Base-by-base conservation (phyloP, 2,888 invertebrate species). In the Tortrix viridana region DNA sequence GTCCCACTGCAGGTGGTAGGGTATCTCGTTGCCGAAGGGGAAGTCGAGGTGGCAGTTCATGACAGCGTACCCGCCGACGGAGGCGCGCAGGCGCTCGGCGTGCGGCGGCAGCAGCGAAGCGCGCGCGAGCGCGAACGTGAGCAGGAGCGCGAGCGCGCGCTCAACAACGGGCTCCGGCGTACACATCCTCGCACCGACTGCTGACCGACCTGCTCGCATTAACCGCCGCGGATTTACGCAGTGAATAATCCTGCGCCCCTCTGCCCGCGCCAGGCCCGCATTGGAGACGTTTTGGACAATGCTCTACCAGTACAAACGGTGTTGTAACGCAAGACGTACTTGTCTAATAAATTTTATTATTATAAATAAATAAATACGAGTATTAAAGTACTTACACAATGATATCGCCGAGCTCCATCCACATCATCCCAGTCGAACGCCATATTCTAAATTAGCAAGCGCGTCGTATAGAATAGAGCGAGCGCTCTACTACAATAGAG, bases 1-100 rank as follows among this genome's bases (percentile, higher is more conserved):
- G 79, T 95, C 96, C 98, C 98, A 98, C 81, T 96, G 95, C 62
- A 98, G 93, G 76, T 96, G 95, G 85, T 97, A 97, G 7, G 97
- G 96, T 74, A 97, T 96, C 75, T 95, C 95, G 79, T 95, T 95
- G 77, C 96, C 96, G 83, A 97, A 96, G 67, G 97, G 97, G 86
- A 97, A 98, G 87, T 97, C 96, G 74, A 98, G 94, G 74, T 95
- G 95, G 88, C 97, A 97, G 91, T 96, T 95, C 86, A 97, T 94
- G 71, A 96, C 94, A 60, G 95, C 95, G 78, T 94, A 94, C 70
- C 96, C 96, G 26, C 97, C 97, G 59, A 97, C 95, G 69, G 94
- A 94, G 69, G 96, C 95, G 66, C 94, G 94, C 74, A 95, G 92
- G 43, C 81, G 82, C 77, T 86, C 86, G 47, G 83, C 79, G 59